A percentile compares a stretch with the other conserved stretches of the same genome.
Evolutionary conservation across 30 jellyfish, hydroid and myxozoan genomes (phyloP).

Genomic region (Mastigias papua): DNA sequence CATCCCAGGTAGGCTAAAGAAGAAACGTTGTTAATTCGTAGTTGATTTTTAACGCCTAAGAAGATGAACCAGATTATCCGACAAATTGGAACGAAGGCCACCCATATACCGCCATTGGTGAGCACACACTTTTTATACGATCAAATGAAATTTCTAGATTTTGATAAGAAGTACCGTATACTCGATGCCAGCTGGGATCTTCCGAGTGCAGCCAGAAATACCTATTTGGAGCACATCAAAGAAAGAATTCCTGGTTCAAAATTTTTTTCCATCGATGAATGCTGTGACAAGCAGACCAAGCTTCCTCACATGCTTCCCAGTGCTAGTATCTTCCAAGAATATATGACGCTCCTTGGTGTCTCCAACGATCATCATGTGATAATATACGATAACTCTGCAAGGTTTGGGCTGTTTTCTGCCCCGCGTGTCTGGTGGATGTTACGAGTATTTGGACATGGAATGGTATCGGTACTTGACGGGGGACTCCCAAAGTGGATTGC

Average conservation of each 20-base stretch:
- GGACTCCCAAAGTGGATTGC: constrained; percentile 87
- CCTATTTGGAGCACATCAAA: constrained; percentile 55
- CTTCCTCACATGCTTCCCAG: constrained; percentile 89
- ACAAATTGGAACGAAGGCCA: background rate
- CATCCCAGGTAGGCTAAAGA: no score
- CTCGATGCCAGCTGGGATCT: constrained; percentile 93
- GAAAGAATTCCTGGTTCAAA: constrained; percentile 75
- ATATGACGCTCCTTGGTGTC: constrained; percentile 69
- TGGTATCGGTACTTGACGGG: constrained; percentile 89
- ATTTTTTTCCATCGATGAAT: constrained; percentile 75
- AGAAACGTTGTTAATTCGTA: no score
- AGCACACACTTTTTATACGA: constrained; percentile 42
- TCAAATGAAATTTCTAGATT: constrained; percentile 44
- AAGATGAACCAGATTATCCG: constrained; percentile 37
- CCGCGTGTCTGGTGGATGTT: constrained; percentile 98
- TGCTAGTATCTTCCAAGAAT: constrained; percentile 52
- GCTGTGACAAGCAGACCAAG: constrained; percentile 72
- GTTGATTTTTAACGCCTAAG: no score
- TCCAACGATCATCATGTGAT: constrained; percentile 81
- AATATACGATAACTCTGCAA: constrained; percentile 77
- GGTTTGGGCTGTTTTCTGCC: constrained; percentile 82
- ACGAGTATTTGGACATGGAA: constrained; percentile 82
- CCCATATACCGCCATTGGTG: constrained; percentile 20
- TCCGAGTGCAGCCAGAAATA: constrained; percentile 61
- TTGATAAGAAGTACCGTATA: constrained; percentile 46